Conservation (phyloP, 2,113 vertebrate genomes). For the Menura novaehollandiae region DNA sequence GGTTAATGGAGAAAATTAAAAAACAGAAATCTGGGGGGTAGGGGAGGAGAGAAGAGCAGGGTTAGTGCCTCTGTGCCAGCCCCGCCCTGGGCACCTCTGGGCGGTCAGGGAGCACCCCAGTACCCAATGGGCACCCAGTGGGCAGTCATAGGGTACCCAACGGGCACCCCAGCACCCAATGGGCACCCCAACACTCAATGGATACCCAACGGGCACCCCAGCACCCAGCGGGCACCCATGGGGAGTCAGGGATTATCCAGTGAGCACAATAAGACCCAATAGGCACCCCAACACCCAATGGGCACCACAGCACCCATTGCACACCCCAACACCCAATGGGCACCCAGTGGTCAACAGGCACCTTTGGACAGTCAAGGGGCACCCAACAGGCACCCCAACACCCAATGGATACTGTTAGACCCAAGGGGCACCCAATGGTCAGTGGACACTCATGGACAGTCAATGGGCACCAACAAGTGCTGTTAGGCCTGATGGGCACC, state of each 20-base stretch:
- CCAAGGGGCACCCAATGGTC: not conserved
- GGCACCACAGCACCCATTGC: not conserved
- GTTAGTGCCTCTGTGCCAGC: not conserved
- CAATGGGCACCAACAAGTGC: not conserved
- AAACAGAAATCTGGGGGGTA: not conserved
- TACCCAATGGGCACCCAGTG: not conserved
- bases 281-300: not conserved
- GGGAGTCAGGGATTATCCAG: no score
- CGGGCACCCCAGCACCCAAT: not conserved
- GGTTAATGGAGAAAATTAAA: slow-evolving; percentile 22
- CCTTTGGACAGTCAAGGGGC: not conserved
- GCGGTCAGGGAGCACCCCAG: not conserved
- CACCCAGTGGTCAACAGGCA: not conserved
- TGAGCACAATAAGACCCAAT: not conserved
- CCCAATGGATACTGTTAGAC: not conserved
- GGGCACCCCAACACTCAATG: not conserved
- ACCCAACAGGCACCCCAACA: not conserved
- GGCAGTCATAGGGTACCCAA: no score
- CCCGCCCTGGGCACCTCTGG: not conserved
- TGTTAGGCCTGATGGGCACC: not conserved
- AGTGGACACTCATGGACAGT: not conserved
- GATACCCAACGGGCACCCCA: not conserved
- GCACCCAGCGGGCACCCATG: not conserved
- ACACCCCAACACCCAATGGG: not conserved
- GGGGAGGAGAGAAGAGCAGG: not conserved